Conservation (phyloP, 2,888 invertebrate genomes). For the Cyclophora punctaria region DNA sequence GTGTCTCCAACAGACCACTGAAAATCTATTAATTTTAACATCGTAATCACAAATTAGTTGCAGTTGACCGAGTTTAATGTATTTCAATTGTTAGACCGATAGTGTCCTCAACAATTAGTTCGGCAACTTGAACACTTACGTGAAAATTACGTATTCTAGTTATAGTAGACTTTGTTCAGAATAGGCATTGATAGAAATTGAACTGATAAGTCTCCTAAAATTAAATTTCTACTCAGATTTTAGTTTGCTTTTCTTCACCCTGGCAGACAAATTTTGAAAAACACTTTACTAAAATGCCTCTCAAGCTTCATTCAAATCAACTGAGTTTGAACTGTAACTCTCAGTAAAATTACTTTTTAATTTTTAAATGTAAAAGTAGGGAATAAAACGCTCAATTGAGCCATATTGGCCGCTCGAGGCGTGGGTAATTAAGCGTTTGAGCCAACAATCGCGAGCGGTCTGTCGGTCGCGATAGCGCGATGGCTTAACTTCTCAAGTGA, state of each 20-base stretch:
- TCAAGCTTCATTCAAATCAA: neutral
- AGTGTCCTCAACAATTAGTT: conserved; percentile 2
- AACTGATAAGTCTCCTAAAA: too few relatives aligned
- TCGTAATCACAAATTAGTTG: conserved; percentile 12
- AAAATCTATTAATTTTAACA: conserved; percentile 11
- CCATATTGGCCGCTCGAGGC: conserved; percentile 32
- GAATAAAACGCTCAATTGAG: conserved; percentile 31
- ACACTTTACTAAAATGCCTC: neutral
- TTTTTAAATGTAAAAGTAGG: conserved; percentile 4
- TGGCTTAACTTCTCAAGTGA: conserved; percentile 45
- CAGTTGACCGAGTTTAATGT: conserved; percentile 11
- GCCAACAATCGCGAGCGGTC: conserved; percentile 47
- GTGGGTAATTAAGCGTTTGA: conserved; percentile 52
- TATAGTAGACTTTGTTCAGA: too few relatives aligned
- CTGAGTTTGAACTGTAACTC: neutral
- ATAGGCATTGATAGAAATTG: too few relatives aligned
- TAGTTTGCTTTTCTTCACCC: neutral
- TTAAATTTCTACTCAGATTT: too few relatives aligned
- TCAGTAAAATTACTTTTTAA: neutral
- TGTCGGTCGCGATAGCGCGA: conserved; percentile 42
- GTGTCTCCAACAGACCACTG: neutral
- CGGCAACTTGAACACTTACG: neutral
- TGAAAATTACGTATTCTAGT: too few relatives aligned
- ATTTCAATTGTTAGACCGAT: neutral
- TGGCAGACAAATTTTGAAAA: neutral